These are phyloP conservation scores for Mormyrops boulengeri DNA, from an alignment of 2,797 vertebrate genomes.

Conservation along the genomic window DNA sequence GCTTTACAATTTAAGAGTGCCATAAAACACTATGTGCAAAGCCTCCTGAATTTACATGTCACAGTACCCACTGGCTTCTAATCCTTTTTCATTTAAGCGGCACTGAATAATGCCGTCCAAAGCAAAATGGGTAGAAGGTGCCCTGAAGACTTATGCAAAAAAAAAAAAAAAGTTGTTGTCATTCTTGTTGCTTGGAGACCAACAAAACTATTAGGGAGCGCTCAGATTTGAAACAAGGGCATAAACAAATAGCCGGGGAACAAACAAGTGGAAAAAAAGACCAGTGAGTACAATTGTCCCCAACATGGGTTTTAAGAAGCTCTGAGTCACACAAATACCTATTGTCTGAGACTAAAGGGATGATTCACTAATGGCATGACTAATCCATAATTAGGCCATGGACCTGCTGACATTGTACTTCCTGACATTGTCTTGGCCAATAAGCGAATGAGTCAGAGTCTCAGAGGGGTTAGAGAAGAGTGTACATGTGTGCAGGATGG, in stretches of 20 bases:
- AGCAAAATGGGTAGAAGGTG: background rate
- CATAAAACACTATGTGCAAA: background rate
- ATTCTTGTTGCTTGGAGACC: slow-evolving; percentile 2
- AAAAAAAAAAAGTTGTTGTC: background rate
- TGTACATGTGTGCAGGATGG: background rate
- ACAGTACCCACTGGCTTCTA: background rate
- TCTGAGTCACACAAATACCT: background rate
- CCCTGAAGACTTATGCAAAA: background rate
- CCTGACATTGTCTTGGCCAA: background rate
- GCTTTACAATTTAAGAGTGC: background rate
- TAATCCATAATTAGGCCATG: background rate
- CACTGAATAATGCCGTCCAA: background rate
- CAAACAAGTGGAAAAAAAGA: background rate
- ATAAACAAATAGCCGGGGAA: background rate
- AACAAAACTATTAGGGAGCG: background rate
- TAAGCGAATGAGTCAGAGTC: background rate
- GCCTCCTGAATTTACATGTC: background rate
- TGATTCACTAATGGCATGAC: slow-evolving; percentile 12
- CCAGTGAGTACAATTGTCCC: background rate
- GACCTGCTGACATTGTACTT: background rate
- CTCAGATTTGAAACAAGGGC: background rate
- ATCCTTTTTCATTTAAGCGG: background rate
- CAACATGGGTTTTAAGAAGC: slow-evolving; percentile 2
- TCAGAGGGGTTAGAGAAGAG: background rate
- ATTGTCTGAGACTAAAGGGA: slow-evolving; percentile 9